phyloP scores from a whole-genome alignment of 2,113 vertebrate species.

The Pristiophorus japonicus region DNA sequence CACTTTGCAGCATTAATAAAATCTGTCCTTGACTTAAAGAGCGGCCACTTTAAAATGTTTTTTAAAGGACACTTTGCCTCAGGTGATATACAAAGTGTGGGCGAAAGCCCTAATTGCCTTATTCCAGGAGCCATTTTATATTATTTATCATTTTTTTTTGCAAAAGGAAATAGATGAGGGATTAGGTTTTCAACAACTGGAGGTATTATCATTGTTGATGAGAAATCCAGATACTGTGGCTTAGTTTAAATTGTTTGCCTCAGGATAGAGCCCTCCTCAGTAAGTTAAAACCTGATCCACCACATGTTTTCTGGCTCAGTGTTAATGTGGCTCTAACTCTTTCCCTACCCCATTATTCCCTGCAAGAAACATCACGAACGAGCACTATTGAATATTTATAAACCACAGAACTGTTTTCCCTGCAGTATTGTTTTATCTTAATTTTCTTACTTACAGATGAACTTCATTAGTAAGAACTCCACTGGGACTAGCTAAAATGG shows the following conservation, averaged over 20 bases:
- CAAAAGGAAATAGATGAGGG: conserved; percentile 31
- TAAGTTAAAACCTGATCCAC: conserved; percentile 37
- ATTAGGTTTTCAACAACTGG: conserved; percentile 33
- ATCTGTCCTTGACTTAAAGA: background rate
- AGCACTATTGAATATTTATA: conserved; percentile 35
- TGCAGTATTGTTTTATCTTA: conserved; percentile 37
- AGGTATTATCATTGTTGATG: conserved; percentile 35
- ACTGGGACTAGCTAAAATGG: conserved; percentile 33
- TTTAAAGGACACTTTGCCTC: background rate
- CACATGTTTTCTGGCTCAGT: conserved; percentile 16
- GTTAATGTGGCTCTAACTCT: conserved; percentile 31
- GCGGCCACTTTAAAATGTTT: background rate
- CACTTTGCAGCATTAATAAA: background rate
- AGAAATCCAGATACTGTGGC: conserved; percentile 26
- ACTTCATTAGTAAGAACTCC: conserved; percentile 38
- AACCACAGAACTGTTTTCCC: conserved; percentile 38
- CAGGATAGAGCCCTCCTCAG: conserved; percentile 15
- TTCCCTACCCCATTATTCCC: conserved; percentile 5
- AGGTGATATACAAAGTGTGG: conserved; percentile 9
- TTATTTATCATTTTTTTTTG: conserved; percentile 28
- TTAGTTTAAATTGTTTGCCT: conserved; percentile 34
- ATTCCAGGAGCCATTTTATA: conserved; percentile 9
- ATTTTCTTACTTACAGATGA: conserved; percentile 38
- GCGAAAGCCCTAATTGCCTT: background rate
- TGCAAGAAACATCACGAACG: conserved; percentile 30